Base-by-base conservation (phyloP, 2,113 vertebrate species). In the Lophius piscatorius region DNA sequence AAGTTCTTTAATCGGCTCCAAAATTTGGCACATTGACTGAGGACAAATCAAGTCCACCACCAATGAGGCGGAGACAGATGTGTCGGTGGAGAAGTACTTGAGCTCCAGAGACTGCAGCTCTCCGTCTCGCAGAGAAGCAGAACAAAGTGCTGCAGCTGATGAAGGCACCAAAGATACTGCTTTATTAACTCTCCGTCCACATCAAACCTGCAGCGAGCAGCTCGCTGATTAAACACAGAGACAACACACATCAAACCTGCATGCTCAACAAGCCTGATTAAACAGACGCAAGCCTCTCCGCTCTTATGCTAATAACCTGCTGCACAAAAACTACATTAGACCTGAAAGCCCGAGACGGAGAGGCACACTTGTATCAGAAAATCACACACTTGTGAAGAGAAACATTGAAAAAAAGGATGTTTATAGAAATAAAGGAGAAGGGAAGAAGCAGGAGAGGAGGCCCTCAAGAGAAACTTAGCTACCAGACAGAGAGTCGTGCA, bases 161-260 rank as follows among this genome's bases (percentile, higher is more conserved):
- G 88, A 91, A 90, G 88, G 87, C 71, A 10, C 46, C 51, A 31
- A 31, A 90, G 89, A 92, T 91, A 86, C 78, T 56, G 87, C 85
- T 90, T 89, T 88, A 91, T 90, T 91, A 91, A 89, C 87, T 86
- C 80, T 70, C 44, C 68, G 87, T 91, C 88, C 90, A 90, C 90
- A 91, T 91, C 91, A 91, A 88, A 91, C 88, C 86, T 88, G 83
- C 80, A 80, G 87, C 83, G 39, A 64, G 73, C 82, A 76, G 76
- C 78, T 58, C 61, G 70, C 81, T 86, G 88, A 92, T 92, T 87
- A 88, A 89, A 90, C 85, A 78, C 79, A 71, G 84, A 91, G 89
- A 91, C 88, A 88, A 88, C 87, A 83, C 86, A 89, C 89, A 91
- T 92, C 89, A 91, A 90, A 90, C 89, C 84, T 76, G 77, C 74